Conservation (phyloP, 2,888 invertebrate species). For the Zaprionus lineosus region DNA sequence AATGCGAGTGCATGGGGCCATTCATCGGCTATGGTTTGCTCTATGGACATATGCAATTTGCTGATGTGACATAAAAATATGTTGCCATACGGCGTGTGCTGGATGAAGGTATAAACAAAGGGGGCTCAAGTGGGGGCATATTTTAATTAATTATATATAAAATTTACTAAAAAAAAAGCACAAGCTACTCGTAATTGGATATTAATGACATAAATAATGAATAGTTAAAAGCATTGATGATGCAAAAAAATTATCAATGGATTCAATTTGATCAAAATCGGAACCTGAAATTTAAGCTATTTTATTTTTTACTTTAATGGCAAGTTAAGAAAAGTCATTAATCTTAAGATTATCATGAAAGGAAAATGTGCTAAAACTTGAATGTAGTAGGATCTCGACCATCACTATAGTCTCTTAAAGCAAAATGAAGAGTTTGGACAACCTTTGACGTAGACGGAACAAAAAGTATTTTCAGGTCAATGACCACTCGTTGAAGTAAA, state of each 20-base stretch:
- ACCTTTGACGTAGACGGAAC: neutral
- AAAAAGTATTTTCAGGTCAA: conserved; percentile 28
- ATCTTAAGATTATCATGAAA: neutral
- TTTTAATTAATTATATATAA: conserved; percentile 67
- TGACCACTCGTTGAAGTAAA: conserved; percentile 32
- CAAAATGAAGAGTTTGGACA: neutral
- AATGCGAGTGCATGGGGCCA: neutral
- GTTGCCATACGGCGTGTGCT: conserved; percentile 50
- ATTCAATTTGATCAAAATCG: too few species aligned
- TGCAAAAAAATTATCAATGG: too few species aligned
- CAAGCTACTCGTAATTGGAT: conserved; percentile 63
- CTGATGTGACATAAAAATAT: conserved; percentile 77
- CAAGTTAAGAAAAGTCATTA: too few species aligned
- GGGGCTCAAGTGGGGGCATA: conserved; percentile 5
- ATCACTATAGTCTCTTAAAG: too few species aligned
- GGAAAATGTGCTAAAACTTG: neutral
- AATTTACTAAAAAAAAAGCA: conserved; percentile 49
- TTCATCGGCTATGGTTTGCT: conserved; percentile 7
- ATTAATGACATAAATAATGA: conserved; percentile 59
- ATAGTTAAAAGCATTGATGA: conserved; percentile 11
- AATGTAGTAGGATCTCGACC: too few species aligned
- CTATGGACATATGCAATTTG: conserved; percentile 44
- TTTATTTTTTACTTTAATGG: too few species aligned
- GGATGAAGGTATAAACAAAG: too few species aligned
- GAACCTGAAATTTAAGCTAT: neutral